Conservation (phyloP, 2,797 vertebrate genomes). For the Coregonus ussuriensis region DNA sequence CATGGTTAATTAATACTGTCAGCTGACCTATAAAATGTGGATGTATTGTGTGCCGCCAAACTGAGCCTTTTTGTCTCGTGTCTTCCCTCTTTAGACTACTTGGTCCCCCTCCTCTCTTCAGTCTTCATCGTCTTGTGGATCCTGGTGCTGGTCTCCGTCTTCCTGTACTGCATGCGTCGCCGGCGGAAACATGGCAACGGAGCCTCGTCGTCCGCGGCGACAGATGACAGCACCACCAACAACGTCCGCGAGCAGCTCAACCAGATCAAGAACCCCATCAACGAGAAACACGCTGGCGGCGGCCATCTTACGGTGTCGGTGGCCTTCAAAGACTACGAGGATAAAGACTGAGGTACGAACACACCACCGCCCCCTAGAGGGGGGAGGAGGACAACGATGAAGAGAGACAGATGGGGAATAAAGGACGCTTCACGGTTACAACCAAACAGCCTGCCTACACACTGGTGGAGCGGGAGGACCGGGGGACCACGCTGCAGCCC, state of each 20-base stretch:
- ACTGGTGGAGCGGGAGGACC: conserved; percentile 96
- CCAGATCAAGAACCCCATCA: conserved; percentile 97
- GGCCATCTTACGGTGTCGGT: conserved; percentile 73
- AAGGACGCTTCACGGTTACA: conserved; percentile 79
- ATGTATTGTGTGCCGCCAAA: too few species aligned
- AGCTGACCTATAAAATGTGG: too few species aligned
- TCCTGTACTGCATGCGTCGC: conserved; percentile 92
- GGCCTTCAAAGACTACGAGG: conserved; percentile 93
- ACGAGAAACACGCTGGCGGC: conserved; percentile 82
- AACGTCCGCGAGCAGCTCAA: conserved; percentile 97
- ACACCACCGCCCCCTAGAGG: conserved; percentile 85
- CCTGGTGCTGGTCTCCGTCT: conserved; percentile 84
- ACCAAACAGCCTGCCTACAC: conserved; percentile 95
- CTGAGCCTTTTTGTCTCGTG: background rate
- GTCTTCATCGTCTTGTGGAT: conserved; percentile 92
- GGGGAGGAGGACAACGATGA: conserved; percentile 93
- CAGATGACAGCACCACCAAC: conserved; percentile 94
- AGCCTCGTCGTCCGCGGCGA: conserved; percentile 52
- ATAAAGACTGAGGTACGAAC: conserved; percentile 99
- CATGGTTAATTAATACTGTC: too few species aligned
- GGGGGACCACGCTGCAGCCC: conserved; percentile 45
- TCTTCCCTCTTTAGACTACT: conserved; percentile 80
- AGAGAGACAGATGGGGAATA: conserved; percentile 93
- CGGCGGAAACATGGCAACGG: conserved; percentile 87
- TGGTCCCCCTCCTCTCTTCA: conserved; percentile 94